Evolutionary conservation across 2,113 vertebrate genomes (phyloP), one percentile per base, ranked within the genome.

Genomic region (Platysteira castanea): DNA sequence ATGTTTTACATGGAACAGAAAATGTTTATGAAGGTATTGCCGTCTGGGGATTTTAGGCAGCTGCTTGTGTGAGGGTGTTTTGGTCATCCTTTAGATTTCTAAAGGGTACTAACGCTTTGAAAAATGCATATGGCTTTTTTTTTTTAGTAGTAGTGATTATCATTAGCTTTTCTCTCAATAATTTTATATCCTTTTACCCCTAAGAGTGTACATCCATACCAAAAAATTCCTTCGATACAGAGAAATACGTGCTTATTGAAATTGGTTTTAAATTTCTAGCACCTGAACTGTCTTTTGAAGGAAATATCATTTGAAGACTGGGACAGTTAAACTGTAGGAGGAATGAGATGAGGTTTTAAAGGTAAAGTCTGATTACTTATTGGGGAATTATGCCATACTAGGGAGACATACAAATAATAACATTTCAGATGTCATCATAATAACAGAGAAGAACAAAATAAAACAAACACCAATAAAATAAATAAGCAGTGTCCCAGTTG

Each of bases 201-300:
- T 52, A 59, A 75, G 6, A n/a, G 2, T 24, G 7, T 35, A 35
- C 9, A 11, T 16, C 4, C 37, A 28, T 65, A n/a, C 6, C 0
- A 86, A 77, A 89, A 77, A 63, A 20, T 26, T 60, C 24, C 9
- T 61, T 42, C 26, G 10, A 59, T 77, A 37, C 18, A 70, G 28
- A 82, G 17, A 82, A 69, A 5, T 5, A 35, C 7, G 50, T 61
- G 3, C 11, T 42, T 74, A 11, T 49, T 70, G 22, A 59, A 73
- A 84, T 42, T 19, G 2, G 2, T 10, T 80, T 73, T 52, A 52
- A 7, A 15, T 44, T 79, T 89, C 71, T 50, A 76, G 6, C 20
- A 68, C 5, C 24, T 59, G 49, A 67, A 79, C 35, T 63, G 2
- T n/a, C 22, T 61, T 88, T 49, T 28, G 19, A 89, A 86, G 28